Evolutionary conservation across 2,888 invertebrate genomes (phyloP).

Genomic region (Calameuta filiformis): DNA sequence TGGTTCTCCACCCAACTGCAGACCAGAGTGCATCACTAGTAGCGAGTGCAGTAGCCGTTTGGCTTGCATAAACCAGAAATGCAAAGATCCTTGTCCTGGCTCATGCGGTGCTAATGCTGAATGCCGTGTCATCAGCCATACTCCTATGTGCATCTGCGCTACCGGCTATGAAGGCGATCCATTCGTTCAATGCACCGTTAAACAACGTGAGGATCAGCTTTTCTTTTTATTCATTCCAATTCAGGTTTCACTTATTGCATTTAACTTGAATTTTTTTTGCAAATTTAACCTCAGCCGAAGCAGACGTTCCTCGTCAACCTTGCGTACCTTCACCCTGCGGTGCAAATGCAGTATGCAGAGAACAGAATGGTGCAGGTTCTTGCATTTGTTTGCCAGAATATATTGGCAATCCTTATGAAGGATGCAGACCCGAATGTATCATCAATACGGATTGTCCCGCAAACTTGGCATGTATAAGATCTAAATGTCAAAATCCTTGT

Average conservation of each 20-base stretch:
- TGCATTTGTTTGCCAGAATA: conserved; percentile 81
- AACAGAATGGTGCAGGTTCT: conserved; percentile 77
- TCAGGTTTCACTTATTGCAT: not conserved
- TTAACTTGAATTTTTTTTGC: not conserved
- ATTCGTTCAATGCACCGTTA: conserved; percentile 73
- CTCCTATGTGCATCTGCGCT: conserved; percentile 78
- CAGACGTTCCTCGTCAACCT: conserved; percentile 67
- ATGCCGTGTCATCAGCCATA: conserved; percentile 81
- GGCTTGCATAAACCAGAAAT: conserved; percentile 65
- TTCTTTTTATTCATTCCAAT: not conserved
- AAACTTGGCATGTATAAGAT: conserved; percentile 67
- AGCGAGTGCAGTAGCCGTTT: conserved; percentile 65
- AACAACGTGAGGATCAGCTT: conserved; percentile 68
- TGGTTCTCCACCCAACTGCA: conserved; percentile 65
- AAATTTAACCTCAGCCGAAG: conserved; percentile 21
- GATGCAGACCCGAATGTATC: conserved; percentile 66
- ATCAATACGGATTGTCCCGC: conserved; percentile 66
- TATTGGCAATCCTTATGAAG: conserved; percentile 76
- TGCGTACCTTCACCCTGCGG: conserved; percentile 81
- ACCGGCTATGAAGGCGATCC: conserved; percentile 81
- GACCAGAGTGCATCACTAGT: conserved; percentile 68
- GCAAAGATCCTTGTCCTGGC: conserved; percentile 66
- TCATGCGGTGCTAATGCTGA: conserved; percentile 68
- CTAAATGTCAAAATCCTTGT: conserved; percentile 68
- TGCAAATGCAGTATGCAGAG: conserved; percentile 79